Percentiles rank a stretch among this genome's conserved stretches.
These are phyloP conservation scores for Sweltsa coloradensis DNA, from an alignment of 1,140 invertebrate species.

Conservation along the genomic window DNA sequence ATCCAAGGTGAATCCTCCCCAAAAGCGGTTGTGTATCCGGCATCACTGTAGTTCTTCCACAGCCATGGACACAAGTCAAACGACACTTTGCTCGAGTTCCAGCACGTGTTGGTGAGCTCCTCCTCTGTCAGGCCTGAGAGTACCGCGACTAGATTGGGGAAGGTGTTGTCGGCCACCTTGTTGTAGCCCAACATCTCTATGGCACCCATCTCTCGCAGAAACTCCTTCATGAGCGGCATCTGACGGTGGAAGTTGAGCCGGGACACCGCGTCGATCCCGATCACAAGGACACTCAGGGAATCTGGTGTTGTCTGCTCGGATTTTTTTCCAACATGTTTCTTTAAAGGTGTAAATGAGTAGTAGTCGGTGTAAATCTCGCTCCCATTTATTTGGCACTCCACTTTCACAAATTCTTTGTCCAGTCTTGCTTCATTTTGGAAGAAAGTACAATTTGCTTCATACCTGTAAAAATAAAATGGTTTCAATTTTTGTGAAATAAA, in stretches of 20 bases:
- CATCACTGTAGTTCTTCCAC: slow-evolving; percentile 38
- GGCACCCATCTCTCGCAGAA: slow-evolving; percentile 35
- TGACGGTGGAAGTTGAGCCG: slow-evolving; percentile 71
- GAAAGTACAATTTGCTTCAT: too few relatives aligned
- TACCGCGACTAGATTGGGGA: slow-evolving; percentile 64
- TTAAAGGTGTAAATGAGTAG: too few relatives aligned
- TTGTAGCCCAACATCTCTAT: slow-evolving; percentile 66
- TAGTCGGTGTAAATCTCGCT: too few relatives aligned
- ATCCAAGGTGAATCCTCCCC: slow-evolving; percentile 42
- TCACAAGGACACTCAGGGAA: slow-evolving; percentile 58
- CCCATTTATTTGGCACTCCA: too few relatives aligned
- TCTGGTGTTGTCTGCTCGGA: too few relatives aligned
- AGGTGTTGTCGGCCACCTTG: slow-evolving; percentile 74
- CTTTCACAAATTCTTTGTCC: too few relatives aligned
- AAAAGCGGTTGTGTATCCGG: slow-evolving; percentile 39
- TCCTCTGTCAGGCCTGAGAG: slow-evolving; percentile 48
- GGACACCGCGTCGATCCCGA: slow-evolving; percentile 81
- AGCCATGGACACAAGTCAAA: slow-evolving; percentile 46
- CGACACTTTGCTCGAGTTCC: slow-evolving; percentile 28
- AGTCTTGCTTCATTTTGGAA: too few relatives aligned
- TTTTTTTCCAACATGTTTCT: too few relatives aligned
- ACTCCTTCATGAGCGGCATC: slow-evolving; percentile 55
- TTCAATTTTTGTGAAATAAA: too few relatives aligned
- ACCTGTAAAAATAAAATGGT: too few relatives aligned
- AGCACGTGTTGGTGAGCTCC: slow-evolving; percentile 47